Evolutionary conservation across 2,797 vertebrate genomes (phyloP).

Genomic region (Tinamus major): DNA sequence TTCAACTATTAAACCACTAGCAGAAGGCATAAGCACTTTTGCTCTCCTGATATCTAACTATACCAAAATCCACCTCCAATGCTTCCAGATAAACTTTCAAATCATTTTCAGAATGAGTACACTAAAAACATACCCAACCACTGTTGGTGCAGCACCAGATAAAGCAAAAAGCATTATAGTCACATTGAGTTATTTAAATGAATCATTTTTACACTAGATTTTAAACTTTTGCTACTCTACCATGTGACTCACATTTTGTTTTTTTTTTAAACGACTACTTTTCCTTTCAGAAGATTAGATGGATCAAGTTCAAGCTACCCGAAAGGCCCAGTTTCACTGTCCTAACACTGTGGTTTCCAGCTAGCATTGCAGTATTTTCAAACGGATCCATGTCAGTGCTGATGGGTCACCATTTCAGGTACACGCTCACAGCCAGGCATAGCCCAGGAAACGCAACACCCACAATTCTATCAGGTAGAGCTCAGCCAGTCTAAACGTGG

Average conservation of each 20-base stretch:
- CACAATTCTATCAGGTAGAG: background rate
- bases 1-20: background rate
- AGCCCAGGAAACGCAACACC: background rate
- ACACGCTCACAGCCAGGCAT: background rate
- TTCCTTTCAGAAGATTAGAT: background rate
- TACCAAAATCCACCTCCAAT: background rate
- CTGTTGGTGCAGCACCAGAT: background rate
- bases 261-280: too few species aligned
- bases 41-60: background rate
- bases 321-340: background rate
- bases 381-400: background rate
- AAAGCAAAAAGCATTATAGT: background rate
- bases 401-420: background rate
- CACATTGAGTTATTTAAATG: background rate
- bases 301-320: too few species aligned
- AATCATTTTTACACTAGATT: background rate
- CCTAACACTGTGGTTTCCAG: background rate
- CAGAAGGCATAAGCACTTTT: background rate
- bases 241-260: too few species aligned
- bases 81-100: background rate
- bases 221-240: background rate
- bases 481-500: background rate
- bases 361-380: background rate
- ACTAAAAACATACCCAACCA: background rate
- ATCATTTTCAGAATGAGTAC: background rate